These are phyloP conservation scores for Elephantulus edwardii DNA, from an alignment of 2,113 vertebrate species.

Conservation along the genomic window DNA sequence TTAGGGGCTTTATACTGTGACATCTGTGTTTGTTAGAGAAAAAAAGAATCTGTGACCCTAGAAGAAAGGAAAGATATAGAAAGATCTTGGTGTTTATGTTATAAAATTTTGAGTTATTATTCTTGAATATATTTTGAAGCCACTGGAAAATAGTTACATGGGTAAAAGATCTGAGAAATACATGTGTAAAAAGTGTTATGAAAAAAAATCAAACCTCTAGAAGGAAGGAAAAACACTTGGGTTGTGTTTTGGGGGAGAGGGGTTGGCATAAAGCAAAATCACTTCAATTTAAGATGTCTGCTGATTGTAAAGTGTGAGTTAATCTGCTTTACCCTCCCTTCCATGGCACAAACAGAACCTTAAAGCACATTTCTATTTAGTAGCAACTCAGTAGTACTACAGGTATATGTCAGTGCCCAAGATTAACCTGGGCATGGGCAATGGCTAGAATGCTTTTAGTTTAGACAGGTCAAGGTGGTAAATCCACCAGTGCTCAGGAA, in stretches of 20 bases:
- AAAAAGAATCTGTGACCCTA: not conserved
- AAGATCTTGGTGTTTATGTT: constrained; percentile 8
- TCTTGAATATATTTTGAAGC: not conserved
- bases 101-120: constrained; percentile 1
- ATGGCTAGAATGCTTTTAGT: not conserved
- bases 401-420: not conserved
- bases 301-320: not conserved
- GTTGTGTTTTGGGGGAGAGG: not conserved
- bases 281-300: not conserved
- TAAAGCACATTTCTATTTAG: not conserved
- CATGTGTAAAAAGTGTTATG: not conserved
- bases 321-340: not conserved
- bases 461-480: not conserved
- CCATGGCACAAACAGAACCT: not conserved
- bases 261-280: not conserved
- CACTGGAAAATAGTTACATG: not conserved
- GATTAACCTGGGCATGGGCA: not conserved
- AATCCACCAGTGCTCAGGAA: not conserved
- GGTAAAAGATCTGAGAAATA: not conserved
- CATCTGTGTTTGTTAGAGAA: not conserved
- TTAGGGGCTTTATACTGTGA: not conserved
- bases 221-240: not conserved
- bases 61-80: not conserved
- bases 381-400: not conserved
- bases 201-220: not conserved